phyloP scores from a whole-genome alignment of 2,113 vertebrate species.

The Eubucco bourcierii region DNA sequence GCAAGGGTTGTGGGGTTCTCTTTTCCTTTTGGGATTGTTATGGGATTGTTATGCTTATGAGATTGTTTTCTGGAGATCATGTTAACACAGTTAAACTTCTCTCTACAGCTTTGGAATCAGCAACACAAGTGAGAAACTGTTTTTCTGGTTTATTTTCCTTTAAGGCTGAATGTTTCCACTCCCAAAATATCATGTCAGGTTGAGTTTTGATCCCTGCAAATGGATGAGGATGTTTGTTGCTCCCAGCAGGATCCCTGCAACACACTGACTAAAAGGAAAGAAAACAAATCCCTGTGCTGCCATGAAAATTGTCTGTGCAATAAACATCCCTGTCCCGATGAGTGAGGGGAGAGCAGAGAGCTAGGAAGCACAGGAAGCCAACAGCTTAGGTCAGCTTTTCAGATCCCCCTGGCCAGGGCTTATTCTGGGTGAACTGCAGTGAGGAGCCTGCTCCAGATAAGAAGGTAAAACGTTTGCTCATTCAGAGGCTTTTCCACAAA shows the following conservation, averaged over 20 bases:
- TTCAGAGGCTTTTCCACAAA: not conserved
- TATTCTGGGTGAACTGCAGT: not conserved
- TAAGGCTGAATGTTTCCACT: not conserved
- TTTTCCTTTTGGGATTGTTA: not conserved
- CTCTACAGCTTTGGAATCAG: not conserved
- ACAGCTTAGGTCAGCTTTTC: not conserved
- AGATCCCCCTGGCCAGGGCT: not conserved
- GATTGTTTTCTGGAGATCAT: not conserved
- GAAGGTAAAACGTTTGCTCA: not conserved
- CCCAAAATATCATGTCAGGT: not conserved
- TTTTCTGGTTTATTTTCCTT: not conserved
- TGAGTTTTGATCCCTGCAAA: not conserved
- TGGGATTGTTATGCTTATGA: too few relatives aligned
- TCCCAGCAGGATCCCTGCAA: slow-evolving; percentile 7
- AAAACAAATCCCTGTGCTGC: not conserved
- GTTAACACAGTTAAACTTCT: not conserved
- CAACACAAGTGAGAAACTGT: rapidly evolving
- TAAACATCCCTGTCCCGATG: not conserved
- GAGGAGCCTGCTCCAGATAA: not conserved
- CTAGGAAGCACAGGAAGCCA: not conserved
- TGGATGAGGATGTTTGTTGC: slow-evolving; percentile 17
- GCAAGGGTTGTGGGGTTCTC: rapidly evolving
- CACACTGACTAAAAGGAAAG: not conserved
- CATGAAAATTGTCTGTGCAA: not conserved
- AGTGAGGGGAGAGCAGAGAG: not conserved